Conservation (phyloP, 92 coral and sea anemone genomes). For the Isaurus tuberculatus region DNA sequence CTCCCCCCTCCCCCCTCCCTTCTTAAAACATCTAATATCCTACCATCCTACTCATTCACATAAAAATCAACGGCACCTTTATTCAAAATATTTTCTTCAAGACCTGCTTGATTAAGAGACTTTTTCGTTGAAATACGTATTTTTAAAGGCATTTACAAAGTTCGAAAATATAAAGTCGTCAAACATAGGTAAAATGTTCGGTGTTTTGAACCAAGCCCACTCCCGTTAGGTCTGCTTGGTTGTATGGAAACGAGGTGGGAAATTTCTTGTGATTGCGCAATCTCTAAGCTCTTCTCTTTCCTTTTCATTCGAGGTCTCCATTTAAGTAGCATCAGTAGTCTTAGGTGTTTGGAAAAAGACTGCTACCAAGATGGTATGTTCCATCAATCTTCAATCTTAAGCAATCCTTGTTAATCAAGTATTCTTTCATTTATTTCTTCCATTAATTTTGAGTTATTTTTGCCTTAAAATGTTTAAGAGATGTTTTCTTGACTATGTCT, state of each 20-base stretch:
- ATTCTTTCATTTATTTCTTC: not conserved
- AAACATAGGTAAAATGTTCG: not conserved
- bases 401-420: conserved; percentile 57
- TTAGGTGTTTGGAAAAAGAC: conserved; percentile 64
- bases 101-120: no score
- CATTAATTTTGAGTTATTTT: not conserved
- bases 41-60: no score
- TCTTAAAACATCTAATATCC: no score
- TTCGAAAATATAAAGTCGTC: no score
- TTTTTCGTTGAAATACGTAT: no score
- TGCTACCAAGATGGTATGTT: conserved; percentile 88
- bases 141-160: no score
- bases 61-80: no score
- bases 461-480: not conserved
- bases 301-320: conserved; percentile 83
- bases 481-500: not conserved
- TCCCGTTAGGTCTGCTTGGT: not conserved
- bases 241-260: conserved; percentile 62
- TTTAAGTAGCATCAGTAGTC: conserved; percentile 48
- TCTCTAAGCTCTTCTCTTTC: conserved; percentile 46
- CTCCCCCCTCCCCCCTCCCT: no score
- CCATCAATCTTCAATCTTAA: conserved; percentile 88
- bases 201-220: not conserved
- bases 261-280: conserved; percentile 81
- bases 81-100: no score